Base-by-base conservation (phyloP, 2,797 vertebrate species). In the Pachyuromys duprasi region DNA sequence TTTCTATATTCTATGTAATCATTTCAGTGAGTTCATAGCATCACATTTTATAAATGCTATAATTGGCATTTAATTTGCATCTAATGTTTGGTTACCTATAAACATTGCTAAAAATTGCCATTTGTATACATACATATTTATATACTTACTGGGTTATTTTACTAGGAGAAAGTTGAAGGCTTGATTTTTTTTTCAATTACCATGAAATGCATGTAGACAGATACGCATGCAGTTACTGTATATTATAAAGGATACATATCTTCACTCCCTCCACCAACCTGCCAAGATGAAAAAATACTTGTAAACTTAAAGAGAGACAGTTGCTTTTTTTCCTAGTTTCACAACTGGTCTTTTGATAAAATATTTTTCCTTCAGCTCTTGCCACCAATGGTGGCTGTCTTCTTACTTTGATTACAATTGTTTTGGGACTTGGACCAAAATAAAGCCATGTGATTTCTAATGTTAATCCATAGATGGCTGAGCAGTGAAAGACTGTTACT, bases 51-150 rank as follows among this genome's bases (percentile, higher is more conserved):
- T 70, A 76, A 76, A 80, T 90, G 82, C 28, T 93, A 57, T 45
- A 90, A 92, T 82, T 89, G 57, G 67, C n/a, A 79, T 62, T 89
- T 89, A 94, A 65, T 70, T 95, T 91, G 9, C n/a, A 87, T 87
- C n/a, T 84, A 92, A 92, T 94, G 7, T 84, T 95, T 95, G 92
- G 45, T 72, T 96, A 22, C 8, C 91, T 96, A 81, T 87, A 93
- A 94, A 78, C 49, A 81, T 26, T 95, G 31, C 55, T 75, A 62
- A 57, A 91, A 81, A 57, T 88, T 75, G 24, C 74, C 45, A 76
- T 88, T 95, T 95, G 36, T 88, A 17, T 93, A 63, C 22, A 39
- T 75, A 36, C 15, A 69, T 78, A 63, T 83, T 93, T 72, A 94
- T 82, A 90, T 20, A 79, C 15, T 91, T 92, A 75, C 76, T 62